phyloP scores from a whole-genome alignment of 1,140 invertebrate genomes.

The Drosophila bocki region DNA sequence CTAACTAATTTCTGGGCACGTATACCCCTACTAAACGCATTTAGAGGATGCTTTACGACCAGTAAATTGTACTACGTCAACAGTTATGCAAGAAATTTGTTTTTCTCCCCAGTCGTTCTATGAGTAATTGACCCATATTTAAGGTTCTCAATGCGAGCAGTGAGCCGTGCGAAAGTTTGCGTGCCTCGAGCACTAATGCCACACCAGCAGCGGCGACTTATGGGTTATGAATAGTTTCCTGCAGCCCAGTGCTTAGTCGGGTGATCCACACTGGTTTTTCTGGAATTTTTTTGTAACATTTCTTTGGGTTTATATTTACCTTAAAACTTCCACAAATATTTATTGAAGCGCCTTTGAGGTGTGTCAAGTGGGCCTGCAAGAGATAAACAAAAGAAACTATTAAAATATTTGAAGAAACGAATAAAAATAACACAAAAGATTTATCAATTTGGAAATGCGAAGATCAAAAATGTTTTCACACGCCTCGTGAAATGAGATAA shows the following conservation, averaged over 20 bases:
- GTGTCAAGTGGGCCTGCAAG: slow-evolving; percentile 54
- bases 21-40: slow-evolving; percentile 9
- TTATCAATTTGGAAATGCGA: slow-evolving; percentile 61
- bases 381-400: slow-evolving; percentile 52
- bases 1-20: neutral
- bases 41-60: slow-evolving; percentile 29
- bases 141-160: slow-evolving; percentile 53
- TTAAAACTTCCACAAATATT: slow-evolving; percentile 45
- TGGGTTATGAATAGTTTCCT: slow-evolving; percentile 32
- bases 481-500: slow-evolving; percentile 55
- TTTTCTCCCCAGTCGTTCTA: slow-evolving; percentile 9
- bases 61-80: slow-evolving; percentile 43
- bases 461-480: slow-evolving; percentile 64
- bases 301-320: slow-evolving; percentile 51
- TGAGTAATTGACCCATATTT: slow-evolving; percentile 66
- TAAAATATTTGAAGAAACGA: slow-evolving; percentile 56
- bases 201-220: neutral
- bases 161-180: slow-evolving; percentile 57
- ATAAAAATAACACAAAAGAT: slow-evolving; percentile 27
- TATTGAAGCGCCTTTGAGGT: slow-evolving; percentile 25
- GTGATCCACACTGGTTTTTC: slow-evolving; percentile 8
- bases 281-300: neutral
- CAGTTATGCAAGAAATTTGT: slow-evolving; percentile 61
- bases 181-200: slow-evolving; percentile 44
- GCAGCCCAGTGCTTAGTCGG: slow-evolving; percentile 10